A percentile compares a stretch with the other conserved stretches of the same genome.
Conservation (phyloP, 2,888 invertebrate species). For the Trichogramma dendrolimi region DNA sequence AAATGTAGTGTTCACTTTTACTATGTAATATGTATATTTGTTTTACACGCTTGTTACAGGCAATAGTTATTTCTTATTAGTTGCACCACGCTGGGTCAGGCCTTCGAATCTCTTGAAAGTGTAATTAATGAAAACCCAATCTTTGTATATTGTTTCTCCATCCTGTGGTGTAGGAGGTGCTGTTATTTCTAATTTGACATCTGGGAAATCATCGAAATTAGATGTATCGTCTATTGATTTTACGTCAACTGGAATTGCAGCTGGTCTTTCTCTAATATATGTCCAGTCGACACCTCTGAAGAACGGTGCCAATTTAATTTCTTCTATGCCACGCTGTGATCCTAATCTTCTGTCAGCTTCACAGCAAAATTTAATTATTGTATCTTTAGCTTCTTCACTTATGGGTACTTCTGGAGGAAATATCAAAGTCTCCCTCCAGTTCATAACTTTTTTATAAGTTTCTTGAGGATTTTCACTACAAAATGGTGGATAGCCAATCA, state of each 20-base stretch:
- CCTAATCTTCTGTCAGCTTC: conserved; percentile 91
- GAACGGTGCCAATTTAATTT: conserved; percentile 88
- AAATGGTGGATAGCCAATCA: conserved; percentile 98
- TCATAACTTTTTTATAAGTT: conserved; percentile 97
- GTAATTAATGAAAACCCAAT: conserved; percentile 99
- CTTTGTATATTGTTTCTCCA: conserved; percentile 88
- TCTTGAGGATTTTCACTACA: conserved; percentile 98
- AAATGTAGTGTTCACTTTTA: too few species aligned
- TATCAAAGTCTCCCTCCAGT: conserved; percentile 96
- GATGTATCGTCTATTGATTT: conserved; percentile 99
- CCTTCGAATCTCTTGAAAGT: conserved; percentile 99
- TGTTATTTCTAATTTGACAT: conserved; percentile 92
- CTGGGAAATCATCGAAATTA: conserved; percentile 99
- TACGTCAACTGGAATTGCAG: conserved; percentile 96
- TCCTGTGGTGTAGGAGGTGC: conserved; percentile 85
- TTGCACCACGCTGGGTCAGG: conserved; percentile 83
- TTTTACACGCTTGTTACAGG: too few species aligned
- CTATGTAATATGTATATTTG: too few species aligned
- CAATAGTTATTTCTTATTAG: conserved; percentile 67
- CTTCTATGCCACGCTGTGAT: conserved; percentile 85
- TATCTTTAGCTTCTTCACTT: conserved; percentile 93
- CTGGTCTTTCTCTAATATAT: conserved; percentile 96
- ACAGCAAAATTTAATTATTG: conserved; percentile 93
- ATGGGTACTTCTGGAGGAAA: conserved; percentile 99
- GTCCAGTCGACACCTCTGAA: conserved; percentile 99